Evolutionary conservation across 2,113 vertebrate genomes (phyloP).

Genomic region (Ctenodactylus gundi): DNA sequence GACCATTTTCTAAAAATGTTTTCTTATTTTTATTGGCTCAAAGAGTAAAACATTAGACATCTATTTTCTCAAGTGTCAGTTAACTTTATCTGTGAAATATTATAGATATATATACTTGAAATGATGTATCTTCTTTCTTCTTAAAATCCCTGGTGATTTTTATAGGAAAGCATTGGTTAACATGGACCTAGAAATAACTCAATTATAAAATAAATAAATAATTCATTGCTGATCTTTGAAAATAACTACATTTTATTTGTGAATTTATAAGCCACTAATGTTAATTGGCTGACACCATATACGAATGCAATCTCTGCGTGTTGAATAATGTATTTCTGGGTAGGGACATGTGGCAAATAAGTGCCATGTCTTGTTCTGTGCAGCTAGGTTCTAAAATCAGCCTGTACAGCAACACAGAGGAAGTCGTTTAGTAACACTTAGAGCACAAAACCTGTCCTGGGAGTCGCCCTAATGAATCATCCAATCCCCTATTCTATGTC

Average conservation of each 20-base stretch:
- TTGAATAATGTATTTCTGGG: constrained; percentile 29
- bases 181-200: neutral
- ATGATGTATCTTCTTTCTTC: neutral
- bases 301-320: neutral
- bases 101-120: neutral
- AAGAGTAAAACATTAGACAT: neutral
- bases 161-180: neutral
- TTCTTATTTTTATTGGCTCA: neutral
- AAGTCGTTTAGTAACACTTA: constrained; percentile 31
- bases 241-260: constrained; percentile 6
- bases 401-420: neutral
- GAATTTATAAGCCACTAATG: constrained; percentile 2
- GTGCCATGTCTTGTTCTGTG: neutral
- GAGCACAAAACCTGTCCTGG: constrained; percentile 45
- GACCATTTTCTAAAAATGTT: neutral
- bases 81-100: neutral
- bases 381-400: constrained; percentile 45
- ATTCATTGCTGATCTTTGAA: neutral
- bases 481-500: constrained; percentile 60
- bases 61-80: neutral
- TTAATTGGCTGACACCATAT: neutral
- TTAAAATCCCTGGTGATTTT: neutral
- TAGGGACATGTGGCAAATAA: constrained; percentile 4
- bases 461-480: constrained; percentile 57
- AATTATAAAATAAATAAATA: neutral